These are phyloP conservation scores for Scaptomyza flava DNA, from an alignment of 2,888 invertebrate genomes.

Conservation along the genomic window DNA sequence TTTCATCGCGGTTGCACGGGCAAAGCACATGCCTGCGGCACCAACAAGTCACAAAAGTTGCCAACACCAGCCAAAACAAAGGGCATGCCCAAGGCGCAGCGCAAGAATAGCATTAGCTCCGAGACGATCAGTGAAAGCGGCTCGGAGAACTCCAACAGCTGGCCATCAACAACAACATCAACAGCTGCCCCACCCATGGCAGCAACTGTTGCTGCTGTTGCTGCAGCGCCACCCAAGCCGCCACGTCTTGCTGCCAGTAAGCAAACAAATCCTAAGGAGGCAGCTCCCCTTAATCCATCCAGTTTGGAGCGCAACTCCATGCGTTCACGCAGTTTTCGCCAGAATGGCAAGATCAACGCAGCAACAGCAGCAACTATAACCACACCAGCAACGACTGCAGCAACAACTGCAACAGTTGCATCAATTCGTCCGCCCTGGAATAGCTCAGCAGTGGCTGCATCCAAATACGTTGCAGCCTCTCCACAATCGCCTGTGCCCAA, in stretches of 20 bases:
- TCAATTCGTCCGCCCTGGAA: conserved; percentile 79
- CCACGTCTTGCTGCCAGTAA: conserved; percentile 57
- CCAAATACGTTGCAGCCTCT: conserved; percentile 57
- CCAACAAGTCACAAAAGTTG: conserved; percentile 76
- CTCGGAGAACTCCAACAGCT: conserved; percentile 82
- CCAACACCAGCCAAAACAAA: conserved; percentile 20
- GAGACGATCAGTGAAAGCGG: conserved; percentile 84
- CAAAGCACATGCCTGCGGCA: conserved; percentile 90
- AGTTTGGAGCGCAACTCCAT: conserved; percentile 68
- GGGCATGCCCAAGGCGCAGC: conserved; percentile 62
- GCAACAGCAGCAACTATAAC: conserved; percentile 11
- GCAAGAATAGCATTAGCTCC: conserved; percentile 84
- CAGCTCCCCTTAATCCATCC: conserved; percentile 16
- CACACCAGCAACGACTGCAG: conserved; percentile 4
- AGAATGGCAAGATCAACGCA: conserved; percentile 39
- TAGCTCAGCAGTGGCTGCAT: conserved; percentile 70
- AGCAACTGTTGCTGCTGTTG: background rate
- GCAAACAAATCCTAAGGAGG: conserved; percentile 38
- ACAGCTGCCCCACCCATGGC: conserved; percentile 18
- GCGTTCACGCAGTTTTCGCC: conserved; percentile 74
- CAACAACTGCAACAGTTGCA: conserved; percentile 12
- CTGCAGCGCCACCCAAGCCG: conserved; percentile 61
- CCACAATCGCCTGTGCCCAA: conserved; percentile 57
- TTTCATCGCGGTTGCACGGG: conserved; percentile 90
- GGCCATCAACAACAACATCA: conserved; percentile 49